A percentile compares a stretch with the other conserved stretches of the same genome.
Conservation (phyloP, 2,113 vertebrate species). For the Pseudopodoces humilis region DNA sequence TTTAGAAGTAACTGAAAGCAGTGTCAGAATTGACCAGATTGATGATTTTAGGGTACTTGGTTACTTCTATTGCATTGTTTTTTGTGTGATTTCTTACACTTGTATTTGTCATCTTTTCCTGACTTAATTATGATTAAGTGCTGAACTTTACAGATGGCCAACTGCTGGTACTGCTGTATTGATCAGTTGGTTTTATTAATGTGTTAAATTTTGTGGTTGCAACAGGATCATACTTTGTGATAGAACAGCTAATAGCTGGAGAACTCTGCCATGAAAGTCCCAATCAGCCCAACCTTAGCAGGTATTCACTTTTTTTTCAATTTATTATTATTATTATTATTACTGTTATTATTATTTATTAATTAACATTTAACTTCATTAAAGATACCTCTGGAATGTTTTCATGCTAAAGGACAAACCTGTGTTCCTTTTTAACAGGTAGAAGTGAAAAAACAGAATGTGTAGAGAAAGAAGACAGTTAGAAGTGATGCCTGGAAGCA, state of each 20-base stretch:
- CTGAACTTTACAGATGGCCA: constrained; percentile 52
- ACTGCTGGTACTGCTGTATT: constrained; percentile 11
- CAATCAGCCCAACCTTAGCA: background rate
- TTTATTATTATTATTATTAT: background rate
- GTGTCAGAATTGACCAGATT: background rate
- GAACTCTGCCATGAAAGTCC: background rate
- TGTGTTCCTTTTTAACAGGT: background rate
- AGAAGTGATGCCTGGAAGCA: background rate
- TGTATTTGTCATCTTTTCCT: constrained; percentile 7
- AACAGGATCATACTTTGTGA: background rate
- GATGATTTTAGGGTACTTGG: background rate
- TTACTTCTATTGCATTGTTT: constrained; percentile 48
- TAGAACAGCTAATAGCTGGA: background rate
- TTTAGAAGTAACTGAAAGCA: constrained; percentile 42
- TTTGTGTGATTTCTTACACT: constrained; percentile 46
- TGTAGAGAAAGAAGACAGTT: background rate
- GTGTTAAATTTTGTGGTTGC: constrained; percentile 10
- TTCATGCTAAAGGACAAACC: background rate
- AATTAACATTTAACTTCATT: background rate
- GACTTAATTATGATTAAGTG: constrained; percentile 49
- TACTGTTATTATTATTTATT: background rate
- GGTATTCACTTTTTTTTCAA: background rate
- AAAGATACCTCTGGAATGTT: background rate
- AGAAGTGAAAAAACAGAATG: background rate
- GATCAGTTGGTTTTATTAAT: constrained; percentile 60